These are phyloP conservation scores for Thecocarcelia acutangulata DNA, from an alignment of 2,888 invertebrate species.

Conservation along the genomic window DNA sequence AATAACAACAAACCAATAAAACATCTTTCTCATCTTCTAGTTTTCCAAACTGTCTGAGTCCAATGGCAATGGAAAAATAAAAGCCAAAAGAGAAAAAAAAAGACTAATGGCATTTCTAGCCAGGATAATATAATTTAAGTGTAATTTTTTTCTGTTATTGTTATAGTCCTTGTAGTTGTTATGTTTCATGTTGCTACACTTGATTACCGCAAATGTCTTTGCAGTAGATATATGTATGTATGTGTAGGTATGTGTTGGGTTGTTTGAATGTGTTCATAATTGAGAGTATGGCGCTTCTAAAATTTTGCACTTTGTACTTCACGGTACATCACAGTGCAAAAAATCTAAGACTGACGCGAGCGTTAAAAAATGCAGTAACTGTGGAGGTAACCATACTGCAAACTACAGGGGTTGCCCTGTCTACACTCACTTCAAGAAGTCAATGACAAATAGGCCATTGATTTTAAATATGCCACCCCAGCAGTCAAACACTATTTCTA, in stretches of 20 bases:
- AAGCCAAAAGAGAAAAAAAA: constrained; percentile 3
- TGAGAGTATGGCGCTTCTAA: neutral
- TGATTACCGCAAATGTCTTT: constrained; percentile 58
- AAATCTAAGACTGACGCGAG: no score
- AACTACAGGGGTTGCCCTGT: no score
- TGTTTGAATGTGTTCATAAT: constrained; percentile 1
- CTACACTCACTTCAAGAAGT: no score
- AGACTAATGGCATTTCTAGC: constrained; percentile 65
- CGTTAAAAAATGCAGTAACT: no score
- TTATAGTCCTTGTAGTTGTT: constrained; percentile 54
- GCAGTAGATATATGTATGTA: neutral
- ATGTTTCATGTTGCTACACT: constrained; percentile 66
- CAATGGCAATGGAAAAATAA: neutral
- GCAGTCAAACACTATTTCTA: no score
- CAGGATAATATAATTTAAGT: constrained; percentile 79
- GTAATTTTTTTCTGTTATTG: constrained; percentile 73
- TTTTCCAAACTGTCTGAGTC: constrained; percentile 26
- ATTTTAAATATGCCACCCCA: no score
- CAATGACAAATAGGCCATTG: no score
- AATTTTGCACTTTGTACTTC: neutral
- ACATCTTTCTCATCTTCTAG: neutral
- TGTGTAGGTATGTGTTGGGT: neutral
- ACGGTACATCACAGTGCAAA: no score
- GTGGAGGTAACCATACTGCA: no score
- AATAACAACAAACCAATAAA: constrained; percentile 1